A percentile compares a stretch with the other conserved stretches of the same genome.
phyloP scores from a whole-genome alignment of 1,140 invertebrate species.

The Wasmannia auropunctata region DNA sequence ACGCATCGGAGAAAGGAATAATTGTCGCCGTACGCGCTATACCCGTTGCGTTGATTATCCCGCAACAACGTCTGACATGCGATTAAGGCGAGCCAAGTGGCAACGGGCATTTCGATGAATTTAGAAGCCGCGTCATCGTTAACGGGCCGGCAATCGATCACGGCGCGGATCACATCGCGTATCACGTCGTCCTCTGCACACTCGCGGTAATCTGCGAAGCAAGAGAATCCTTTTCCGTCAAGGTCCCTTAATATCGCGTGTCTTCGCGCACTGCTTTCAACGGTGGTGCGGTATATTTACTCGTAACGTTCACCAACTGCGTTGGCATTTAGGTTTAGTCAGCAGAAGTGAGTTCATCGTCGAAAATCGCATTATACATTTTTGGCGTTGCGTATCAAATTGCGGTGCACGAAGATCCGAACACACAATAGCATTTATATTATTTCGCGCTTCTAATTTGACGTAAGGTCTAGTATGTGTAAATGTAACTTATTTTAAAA shows the following conservation, averaged over 20 bases:
- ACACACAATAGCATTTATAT: neutral
- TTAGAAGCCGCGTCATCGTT: constrained; percentile 58
- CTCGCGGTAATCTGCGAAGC: neutral
- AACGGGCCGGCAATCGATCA: constrained; percentile 50
- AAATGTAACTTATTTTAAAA: neutral
- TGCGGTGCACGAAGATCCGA: too few species aligned
- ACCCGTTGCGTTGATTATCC: constrained; percentile 35
- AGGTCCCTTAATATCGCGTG: constrained; percentile 9
- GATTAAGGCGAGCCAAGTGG: constrained; percentile 21
- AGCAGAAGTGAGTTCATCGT: neutral
- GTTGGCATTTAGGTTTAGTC: constrained; percentile 25
- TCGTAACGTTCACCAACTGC: neutral
- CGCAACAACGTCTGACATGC: constrained; percentile 12
- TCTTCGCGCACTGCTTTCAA: neutral
- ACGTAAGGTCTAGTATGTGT: neutral
- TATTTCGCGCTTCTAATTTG: neutral
- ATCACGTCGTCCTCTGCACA: neutral
- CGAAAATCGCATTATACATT: neutral
- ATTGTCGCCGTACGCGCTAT: constrained; percentile 33
- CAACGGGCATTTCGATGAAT: constrained; percentile 49
- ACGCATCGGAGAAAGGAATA: constrained; percentile 51
- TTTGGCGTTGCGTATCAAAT: neutral
- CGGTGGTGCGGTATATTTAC: neutral
- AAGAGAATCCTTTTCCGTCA: constrained; percentile 34
- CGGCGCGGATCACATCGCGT: neutral